phyloP scores from a whole-genome alignment of 2,113 vertebrate genomes.

The Edolisoma coerulescens region DNA sequence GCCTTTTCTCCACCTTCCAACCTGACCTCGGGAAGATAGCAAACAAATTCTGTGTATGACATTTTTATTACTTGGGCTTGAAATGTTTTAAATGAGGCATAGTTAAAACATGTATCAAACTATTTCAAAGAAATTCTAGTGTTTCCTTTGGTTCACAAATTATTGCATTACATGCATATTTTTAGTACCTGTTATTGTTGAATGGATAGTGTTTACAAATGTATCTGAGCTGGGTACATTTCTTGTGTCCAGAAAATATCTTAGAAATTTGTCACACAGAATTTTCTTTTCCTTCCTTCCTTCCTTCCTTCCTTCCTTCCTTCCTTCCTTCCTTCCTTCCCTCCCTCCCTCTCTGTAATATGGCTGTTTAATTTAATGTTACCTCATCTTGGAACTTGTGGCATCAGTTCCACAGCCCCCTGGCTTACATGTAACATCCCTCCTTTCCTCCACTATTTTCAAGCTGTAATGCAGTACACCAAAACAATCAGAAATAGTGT shows the following conservation, averaged over 20 bases:
- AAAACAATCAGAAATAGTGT: not conserved
- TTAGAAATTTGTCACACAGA: not conserved
- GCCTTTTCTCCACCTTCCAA: not conserved
- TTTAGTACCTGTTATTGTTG: not conserved
- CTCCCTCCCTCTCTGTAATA: not conserved
- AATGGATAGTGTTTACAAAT: not conserved
- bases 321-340: not conserved
- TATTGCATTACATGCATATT: not conserved
- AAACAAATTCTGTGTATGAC: not conserved
- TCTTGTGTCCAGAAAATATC: not conserved
- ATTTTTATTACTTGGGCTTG: not conserved
- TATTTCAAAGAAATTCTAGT: not conserved
- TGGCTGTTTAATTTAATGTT: not conserved
- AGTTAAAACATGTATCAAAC: not conserved
- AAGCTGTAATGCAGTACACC: not conserved
- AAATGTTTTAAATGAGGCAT: not conserved
- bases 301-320: not conserved
- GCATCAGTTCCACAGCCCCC: not conserved
- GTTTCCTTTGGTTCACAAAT: not conserved
- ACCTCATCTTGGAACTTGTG: not conserved
- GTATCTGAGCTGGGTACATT: not conserved
- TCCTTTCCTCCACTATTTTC: not conserved
- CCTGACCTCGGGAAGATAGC: not conserved
- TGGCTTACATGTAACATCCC: not conserved
- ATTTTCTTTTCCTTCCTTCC: accelerated